Evolutionary conservation across 2,888 invertebrate genomes (phyloP), one percentile per base, ranked within the genome.

Genomic region (Theristus sp.): DNA sequence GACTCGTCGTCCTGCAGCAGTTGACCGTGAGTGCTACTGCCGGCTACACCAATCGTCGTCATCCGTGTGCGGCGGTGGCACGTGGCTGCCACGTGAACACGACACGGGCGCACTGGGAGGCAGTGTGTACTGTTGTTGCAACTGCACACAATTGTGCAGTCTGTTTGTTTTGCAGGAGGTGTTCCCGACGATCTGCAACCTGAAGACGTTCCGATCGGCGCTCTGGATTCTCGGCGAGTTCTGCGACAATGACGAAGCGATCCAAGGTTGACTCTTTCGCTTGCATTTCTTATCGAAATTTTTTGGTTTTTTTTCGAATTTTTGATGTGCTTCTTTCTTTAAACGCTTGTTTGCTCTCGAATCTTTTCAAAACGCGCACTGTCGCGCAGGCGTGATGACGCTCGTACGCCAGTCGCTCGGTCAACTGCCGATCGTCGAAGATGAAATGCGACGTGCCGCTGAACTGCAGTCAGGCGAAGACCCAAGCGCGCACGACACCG

Each of bases 181-280:
- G 1, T 87, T 94, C 71, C 81, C 85, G 0, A 82, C 84, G 63
- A 89, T 98, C 68, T 85, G 86, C 68, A 86, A 87, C n/a, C 85
- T 87, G 2, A 87, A 86, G 79, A 86, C 91, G 30, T 88, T 90
- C 68, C 84, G 94, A 63, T 86, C 90, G 0, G 89, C 94, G 1
- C 79, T 98, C 60, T 99, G 98, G 98, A 88, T 99, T 71, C 80
- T 94, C 62, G 96, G 96, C 3, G 94, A 98, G 76, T 99, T 91
- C 76, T 88, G 91, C 1, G 84, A 84, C 62, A 81, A 82, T 0
- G 79, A 82, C 29, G 81, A 82, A 26, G 86, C 89, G 65, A 88
- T 91, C 49, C 80, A 82, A 64, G 83, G 83, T 62, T 38, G n/a
- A n/a, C n/a, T n/a, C n/a, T n/a, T n/a, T n/a, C n/a, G n/a, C n/a